These are phyloP conservation scores for Atrina japonica DNA, from an alignment of 2,888 invertebrate genomes.

Conservation along the genomic window DNA sequence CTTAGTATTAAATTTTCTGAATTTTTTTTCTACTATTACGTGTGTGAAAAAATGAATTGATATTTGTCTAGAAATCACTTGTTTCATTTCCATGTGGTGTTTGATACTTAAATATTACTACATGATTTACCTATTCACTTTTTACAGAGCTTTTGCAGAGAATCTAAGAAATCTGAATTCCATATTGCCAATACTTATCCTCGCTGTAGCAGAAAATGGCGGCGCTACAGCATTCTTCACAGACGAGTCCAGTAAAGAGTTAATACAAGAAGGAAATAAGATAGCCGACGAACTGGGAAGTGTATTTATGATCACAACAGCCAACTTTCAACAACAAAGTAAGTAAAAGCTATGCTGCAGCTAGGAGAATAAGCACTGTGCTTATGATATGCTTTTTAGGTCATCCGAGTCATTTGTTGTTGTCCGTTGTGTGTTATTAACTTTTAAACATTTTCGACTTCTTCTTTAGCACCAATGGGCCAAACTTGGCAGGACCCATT, in stretches of 20 bases:
- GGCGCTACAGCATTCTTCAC: slow-evolving; percentile 96
- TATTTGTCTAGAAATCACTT: no score
- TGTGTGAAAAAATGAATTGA: no score
- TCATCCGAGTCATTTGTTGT: no score
- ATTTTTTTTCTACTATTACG: no score
- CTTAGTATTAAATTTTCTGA: no score
- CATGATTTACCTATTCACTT: slow-evolving; percentile 4
- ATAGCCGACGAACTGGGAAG: slow-evolving; percentile 94
- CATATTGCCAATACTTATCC: slow-evolving; percentile 92
- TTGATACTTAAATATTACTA: no score
- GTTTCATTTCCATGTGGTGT: no score
- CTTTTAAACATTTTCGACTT: no score
- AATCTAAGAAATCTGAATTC: slow-evolving; percentile 86
- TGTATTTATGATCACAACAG: slow-evolving; percentile 94
- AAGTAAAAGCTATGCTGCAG: slow-evolving; percentile 78
- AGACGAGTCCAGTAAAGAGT: slow-evolving; percentile 92
- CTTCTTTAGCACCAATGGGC: no score
- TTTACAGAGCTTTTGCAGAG: slow-evolving; percentile 92
- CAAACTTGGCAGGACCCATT: no score
- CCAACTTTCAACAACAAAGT: slow-evolving; percentile 93
- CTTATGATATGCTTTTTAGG: neutral
- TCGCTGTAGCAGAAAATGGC: slow-evolving; percentile 89
- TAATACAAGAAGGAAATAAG: slow-evolving; percentile 96
- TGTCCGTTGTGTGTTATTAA: no score
- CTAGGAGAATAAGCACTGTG: no score